A percentile compares a stretch with the other conserved stretches of the same genome.
phyloP scores from a whole-genome alignment of 1,140 invertebrate species.

The Epicauta chinensis region DNA sequence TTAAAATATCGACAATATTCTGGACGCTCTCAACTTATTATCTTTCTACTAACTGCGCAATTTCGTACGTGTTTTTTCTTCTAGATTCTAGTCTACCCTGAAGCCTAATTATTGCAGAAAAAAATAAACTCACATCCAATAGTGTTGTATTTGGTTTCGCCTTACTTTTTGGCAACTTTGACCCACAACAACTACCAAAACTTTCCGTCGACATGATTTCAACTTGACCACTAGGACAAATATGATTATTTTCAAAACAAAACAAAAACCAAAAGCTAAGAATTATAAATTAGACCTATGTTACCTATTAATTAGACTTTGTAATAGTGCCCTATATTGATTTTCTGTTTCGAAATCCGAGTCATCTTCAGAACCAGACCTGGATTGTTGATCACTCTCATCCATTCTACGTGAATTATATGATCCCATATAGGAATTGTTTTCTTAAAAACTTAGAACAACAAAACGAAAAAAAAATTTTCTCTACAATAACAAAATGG shows the following conservation, averaged over 20 bases:
- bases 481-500: too few relatives aligned
- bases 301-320: constrained; percentile 45
- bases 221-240: constrained; percentile 38
- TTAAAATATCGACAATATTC: too few relatives aligned
- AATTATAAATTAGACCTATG: constrained; percentile 7
- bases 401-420: constrained; percentile 25
- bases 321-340: constrained; percentile 42
- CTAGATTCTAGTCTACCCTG: too few relatives aligned
- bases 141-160: constrained; percentile 43
- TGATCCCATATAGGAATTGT: constrained; percentile 21
- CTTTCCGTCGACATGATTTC: constrained; percentile 39
- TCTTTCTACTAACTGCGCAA: too few relatives aligned
- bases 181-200: constrained; percentile 33
- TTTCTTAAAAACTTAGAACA: too few relatives aligned
- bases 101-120: too few relatives aligned
- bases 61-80: too few relatives aligned
- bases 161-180: constrained; percentile 39
- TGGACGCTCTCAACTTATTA: too few relatives aligned
- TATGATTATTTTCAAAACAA: constrained; percentile 7
- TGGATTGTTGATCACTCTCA: constrained; percentile 19
- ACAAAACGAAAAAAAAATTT: too few relatives aligned
- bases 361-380: constrained; percentile 23
- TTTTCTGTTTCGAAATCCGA: constrained; percentile 39
- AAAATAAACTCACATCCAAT: constrained; percentile 47
- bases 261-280: constrained; percentile 14